Base-by-base conservation (phyloP, 2,113 vertebrate species). In the Brachyistius frenatus region DNA sequence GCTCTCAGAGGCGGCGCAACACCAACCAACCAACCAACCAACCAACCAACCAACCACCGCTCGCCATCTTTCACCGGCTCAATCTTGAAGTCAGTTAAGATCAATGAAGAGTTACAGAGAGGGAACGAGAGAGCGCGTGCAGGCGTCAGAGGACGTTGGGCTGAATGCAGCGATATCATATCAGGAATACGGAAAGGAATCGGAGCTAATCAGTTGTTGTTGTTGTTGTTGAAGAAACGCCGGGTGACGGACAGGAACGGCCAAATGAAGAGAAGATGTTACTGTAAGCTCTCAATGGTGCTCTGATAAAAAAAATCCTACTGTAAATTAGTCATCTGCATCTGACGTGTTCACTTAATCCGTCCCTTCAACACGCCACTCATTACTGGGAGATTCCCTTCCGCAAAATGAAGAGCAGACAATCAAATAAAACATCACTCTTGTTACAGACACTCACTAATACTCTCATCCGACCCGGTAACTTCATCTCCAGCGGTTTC, bases 351-450 rank as follows among this genome's bases (percentile, higher is more conserved):
- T 70, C 46, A 41, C 52, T 57, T 50, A 4, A 69, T 71, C 37
- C 14, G 4, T 8, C 44, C 5, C 16, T 71, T 23, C 23, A 23
- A 35, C 60, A 7, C 31, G 16, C n/a, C 23, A 35, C 35, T 61
- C 14, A 61, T 55, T 1, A 36, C 11, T 47, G 39, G 15, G 39
- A 73, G 5, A 41, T 75, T 57, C 56, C 36, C 13, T 44, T 73
- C 14, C 33, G 58, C 68, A 50, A 69, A 77, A 85, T 85, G 44
- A 80, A 76, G 66, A 73, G 68, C 57, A 61, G 37, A 58, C 49
- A 10, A 85, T 85, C 71, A 86, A 85, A 86, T 87, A 84, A 78
- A 85, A 79, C 65, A 82, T 83, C 50, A 58, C 60, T 76, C 53
- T 46, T 2, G 16, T 84, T 61, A 60, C 52, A 57, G 49, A 41